Percentiles rank a stretch among this genome's conserved stretches.
phyloP scores from a whole-genome alignment of 2,797 vertebrate genomes.

The Pseudotriccus pelzelni region DNA sequence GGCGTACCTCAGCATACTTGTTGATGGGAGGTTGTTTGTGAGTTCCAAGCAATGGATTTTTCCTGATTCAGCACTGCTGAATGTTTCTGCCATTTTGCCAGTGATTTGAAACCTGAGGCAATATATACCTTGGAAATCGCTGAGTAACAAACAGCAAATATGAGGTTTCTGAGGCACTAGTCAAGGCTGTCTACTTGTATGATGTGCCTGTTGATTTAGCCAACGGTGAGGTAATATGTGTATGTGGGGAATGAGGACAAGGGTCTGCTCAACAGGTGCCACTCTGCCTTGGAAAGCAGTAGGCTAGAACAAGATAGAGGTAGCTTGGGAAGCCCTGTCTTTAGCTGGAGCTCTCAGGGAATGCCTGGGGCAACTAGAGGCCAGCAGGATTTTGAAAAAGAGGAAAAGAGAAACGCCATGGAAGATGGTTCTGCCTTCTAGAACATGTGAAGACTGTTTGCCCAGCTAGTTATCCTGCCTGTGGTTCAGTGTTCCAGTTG shows the following conservation, averaged over 20 bases:
- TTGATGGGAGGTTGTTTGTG: rapidly evolving
- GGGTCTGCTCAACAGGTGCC: neutral
- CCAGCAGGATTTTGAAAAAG: neutral
- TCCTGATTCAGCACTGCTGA: neutral
- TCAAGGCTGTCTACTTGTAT: neutral
- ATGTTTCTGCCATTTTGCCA: neutral
- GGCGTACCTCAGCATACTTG: neutral
- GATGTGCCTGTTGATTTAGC: neutral
- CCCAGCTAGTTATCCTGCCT: neutral
- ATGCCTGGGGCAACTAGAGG: neutral
- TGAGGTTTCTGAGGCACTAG: rapidly evolving
- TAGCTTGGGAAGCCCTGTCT: neutral
- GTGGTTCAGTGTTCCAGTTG: neutral
- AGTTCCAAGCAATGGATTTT: neutral
- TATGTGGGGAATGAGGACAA: neutral
- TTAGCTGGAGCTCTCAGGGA: neutral
- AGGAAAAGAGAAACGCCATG: neutral
- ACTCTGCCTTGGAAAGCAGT: neutral
- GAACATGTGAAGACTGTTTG: neutral
- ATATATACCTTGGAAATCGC: neutral
- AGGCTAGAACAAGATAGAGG: neutral
- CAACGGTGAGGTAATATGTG: neutral
- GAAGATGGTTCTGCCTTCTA: neutral
- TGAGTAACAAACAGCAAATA: neutral
- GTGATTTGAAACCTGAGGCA: neutral